These are phyloP conservation scores for Grammomys dolichurus DNA, from an alignment of 2,113 vertebrate genomes.

Conservation along the genomic window DNA sequence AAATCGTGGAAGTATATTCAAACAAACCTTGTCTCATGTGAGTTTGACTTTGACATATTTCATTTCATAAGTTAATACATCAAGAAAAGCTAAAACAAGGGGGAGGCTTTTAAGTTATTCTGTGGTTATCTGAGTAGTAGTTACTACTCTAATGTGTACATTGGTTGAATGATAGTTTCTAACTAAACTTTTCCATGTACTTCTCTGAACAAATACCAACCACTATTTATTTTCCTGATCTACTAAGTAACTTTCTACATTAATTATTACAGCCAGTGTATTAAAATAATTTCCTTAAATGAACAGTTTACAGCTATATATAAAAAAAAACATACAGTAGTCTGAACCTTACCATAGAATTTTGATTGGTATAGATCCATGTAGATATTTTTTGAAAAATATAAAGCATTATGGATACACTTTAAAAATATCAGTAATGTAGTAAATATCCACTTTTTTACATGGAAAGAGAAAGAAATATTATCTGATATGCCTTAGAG, in stretches of 20 bases:
- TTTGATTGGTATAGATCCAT: background rate
- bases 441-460: background rate
- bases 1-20: background rate
- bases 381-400: background rate
- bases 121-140: background rate
- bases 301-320: background rate
- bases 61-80: background rate
- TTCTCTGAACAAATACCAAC: background rate
- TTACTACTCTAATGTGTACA: background rate
- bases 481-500: background rate
- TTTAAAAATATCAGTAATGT: slow-evolving; percentile 17
- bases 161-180: slow-evolving; percentile 2
- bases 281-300: background rate
- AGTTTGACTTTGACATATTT: background rate
- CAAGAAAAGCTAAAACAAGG: background rate
- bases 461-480: background rate
- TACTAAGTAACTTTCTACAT: background rate
- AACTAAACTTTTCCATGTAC: background rate
- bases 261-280: background rate
- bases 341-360: background rate
- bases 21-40: background rate
- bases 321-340: background rate
- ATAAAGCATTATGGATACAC: background rate
- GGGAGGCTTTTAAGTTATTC: background rate
- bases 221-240: background rate